Base-by-base conservation (phyloP, 2,888 invertebrate genomes). In the Theristus sp. region DNA sequence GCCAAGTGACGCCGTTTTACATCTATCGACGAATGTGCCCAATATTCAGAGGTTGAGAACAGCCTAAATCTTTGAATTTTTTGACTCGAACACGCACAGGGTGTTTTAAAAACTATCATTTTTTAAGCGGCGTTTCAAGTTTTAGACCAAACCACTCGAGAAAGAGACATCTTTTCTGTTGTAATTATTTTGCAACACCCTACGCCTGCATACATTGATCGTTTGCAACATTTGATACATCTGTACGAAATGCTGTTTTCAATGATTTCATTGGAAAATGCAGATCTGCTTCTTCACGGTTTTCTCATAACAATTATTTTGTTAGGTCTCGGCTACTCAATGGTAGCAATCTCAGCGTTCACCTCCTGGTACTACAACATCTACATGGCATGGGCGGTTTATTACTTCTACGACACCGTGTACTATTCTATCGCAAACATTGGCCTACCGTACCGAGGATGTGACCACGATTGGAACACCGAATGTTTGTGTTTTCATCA, bases 1-100 rank as follows among this genome's bases (percentile, higher is more conserved):
- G 24, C 2, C 38, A 31, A 22, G 38, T 56, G n/a, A 56, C 60
- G 1, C 60, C 60, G 1, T 13, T 26, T 26, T 25, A 25, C 10
- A 13, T 56, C 25, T 60, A 56, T 60, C 26, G 29, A n/a, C 38
- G 60, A 46, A 46, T 56, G 47, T 27, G 31, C 1, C 60, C 60
- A 6, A 27, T 60, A 2, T 55, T 58, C 22, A 24, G 26, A 3
- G 58, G 58, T 53, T 2, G 27, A 27, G 49, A 49, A 3, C 56
- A 56, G 24, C 29, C 20, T 10, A 20, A 30, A 25, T 26, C n/a
- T n/a, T n/a, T n/a, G n/a, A n/a, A n/a, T n/a, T n/a, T n/a, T n/a
- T n/a, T n/a, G n/a, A n/a, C n/a, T n/a, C n/a, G n/a, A n/a, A n/a
- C n/a, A n/a, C n/a, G n/a, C n/a, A n/a, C n/a, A 47, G n/a, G n/a